Evolutionary conservation across 2,888 invertebrate genomes (phyloP), one percentile per base, ranked within the genome.

Genomic region (Stenurella melanura): DNA sequence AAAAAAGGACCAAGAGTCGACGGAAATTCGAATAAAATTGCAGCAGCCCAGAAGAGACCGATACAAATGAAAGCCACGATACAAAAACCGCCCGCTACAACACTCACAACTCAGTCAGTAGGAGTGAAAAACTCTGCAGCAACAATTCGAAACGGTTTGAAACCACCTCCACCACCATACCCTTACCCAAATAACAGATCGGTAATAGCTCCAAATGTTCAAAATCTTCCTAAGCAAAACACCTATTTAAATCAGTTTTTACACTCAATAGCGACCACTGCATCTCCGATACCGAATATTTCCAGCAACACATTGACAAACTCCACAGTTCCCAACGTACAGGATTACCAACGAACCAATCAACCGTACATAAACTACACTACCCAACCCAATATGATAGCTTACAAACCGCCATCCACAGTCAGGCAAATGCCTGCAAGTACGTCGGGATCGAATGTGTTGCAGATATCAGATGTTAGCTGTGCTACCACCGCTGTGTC

Each of bases 401-500:
- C n/a, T n/a, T 60, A 70, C 60, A 50, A 61, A 18, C 61, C 26
- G 50, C 54, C 54, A 5, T 18, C 61, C 2, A 3, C 26, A 17
- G 12, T 54, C 15, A 38, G 54, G 10, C 42, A 50, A 9, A 10
- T 19, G 11, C 69, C 69, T 11, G 30, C 9, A 11, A 12, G 9
- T 17, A 54, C 54, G 11, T 12, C 12, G 0, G 21, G 21, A 1
- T 21, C 72, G 4, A 63, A 50, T 19, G 26, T 63, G 1, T 50
- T 72, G 17, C 61, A 72, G 15, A 72, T 72, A 17, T 50, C 63
- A 12, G 72, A 72, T n/a, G 50, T 54, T n/a, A 19, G 18, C 1
- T 50, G 26, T n/a, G 54, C 50, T n/a, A 54, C 10, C 21, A 54
- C 10, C 21, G 10, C n/a, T 50, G 54, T 54, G 15, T 54, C 21